Percentiles rank a stretch among this genome's conserved stretches.
Evolutionary conservation across 2,797 vertebrate species (phyloP).

Genomic region (Poeciliopsis paucimaculata): DNA sequence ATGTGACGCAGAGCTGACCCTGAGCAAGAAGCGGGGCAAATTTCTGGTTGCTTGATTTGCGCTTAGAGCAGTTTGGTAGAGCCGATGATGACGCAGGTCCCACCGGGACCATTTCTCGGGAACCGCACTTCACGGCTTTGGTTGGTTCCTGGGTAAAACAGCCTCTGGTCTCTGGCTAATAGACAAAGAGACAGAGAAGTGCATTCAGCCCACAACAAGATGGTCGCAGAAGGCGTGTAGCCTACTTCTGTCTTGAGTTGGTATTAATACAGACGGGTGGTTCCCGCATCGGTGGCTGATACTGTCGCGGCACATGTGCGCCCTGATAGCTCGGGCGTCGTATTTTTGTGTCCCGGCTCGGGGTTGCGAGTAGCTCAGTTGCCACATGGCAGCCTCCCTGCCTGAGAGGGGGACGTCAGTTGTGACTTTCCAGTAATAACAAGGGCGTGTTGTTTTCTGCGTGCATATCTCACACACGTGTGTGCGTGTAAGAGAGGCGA

Average conservation of each 20-base stretch:
- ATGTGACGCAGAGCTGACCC: neutral
- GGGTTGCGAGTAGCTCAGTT: constrained; percentile 51
- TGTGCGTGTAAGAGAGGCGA: constrained; percentile 28
- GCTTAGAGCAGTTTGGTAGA: neutral
- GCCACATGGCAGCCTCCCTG: constrained; percentile 58
- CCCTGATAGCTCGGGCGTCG: constrained; percentile 48
- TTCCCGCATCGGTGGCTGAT: constrained; percentile 34
- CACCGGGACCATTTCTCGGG: constrained; percentile 35
- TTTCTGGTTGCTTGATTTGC: neutral
- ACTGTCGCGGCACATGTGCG: constrained; percentile 37
- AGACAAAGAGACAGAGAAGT: constrained; percentile 46
- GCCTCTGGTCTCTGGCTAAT: constrained; percentile 7
- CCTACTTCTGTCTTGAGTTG: constrained; percentile 44
- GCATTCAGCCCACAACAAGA: constrained; percentile 12
- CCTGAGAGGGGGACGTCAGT: constrained; percentile 66
- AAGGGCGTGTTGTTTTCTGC: constrained; percentile 74
- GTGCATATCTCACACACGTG: constrained; percentile 50
- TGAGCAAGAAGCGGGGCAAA: neutral
- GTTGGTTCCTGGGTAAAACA: constrained; percentile 52
- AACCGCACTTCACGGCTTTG: constrained; percentile 10
- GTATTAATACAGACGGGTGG: constrained; percentile 51
- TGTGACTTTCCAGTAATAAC: constrained; percentile 78
- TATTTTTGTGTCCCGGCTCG: constrained; percentile 56
- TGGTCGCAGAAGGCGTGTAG: constrained; percentile 33
- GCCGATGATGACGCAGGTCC: constrained; percentile 22